Evolutionary conservation across 2,888 invertebrate species (phyloP), one percentile per base, ranked within the genome.

Genomic region (Cerceris ruficornis): DNA sequence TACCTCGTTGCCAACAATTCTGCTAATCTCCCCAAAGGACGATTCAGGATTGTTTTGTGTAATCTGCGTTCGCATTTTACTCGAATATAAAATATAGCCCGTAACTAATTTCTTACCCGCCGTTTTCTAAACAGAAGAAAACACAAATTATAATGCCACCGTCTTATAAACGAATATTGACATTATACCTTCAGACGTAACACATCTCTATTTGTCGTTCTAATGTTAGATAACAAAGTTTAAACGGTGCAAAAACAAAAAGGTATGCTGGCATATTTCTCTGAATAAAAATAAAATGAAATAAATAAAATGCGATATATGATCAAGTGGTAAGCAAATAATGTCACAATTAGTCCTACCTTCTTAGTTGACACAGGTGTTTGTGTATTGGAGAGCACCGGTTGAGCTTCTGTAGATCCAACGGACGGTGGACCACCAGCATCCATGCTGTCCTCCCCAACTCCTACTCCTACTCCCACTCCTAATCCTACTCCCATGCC

Each of bases 81-180:
- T 97, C 55, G 99, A 98, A 93, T 98, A 99, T 76, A 99, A 94
- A 86, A 99, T 99, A 94, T 99, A 99, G 8, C 99, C 99, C 76
- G 98, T 99, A 88, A 97, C 96, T 81, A 97, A 94, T 93, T 97
- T 96, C 93, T 96, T 97, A 86, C 95, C 95, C 90, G 95, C 85
- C 79, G 91, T 85, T 92, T 92, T 92, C 92, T 92, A 91, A 92
- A 92, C 90, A 91, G 89, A 90, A 89, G 88, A 91, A 89, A 85
- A 90, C 84, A 90, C 86, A 90, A 90, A 90, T 89, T 91, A 90
- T 88, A 91, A 91, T 86, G 83, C 70, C 82, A 82, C 81, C 75
- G 81, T 70, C 43, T 73, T 43, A 64, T 81, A 43, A 80, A 76
- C 66, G 60, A 75, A 65, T 80, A 71, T 70, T 75, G 72, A 67